Conservation (phyloP, 1,140 invertebrate species). For the Holotrichia oblita region DNA sequence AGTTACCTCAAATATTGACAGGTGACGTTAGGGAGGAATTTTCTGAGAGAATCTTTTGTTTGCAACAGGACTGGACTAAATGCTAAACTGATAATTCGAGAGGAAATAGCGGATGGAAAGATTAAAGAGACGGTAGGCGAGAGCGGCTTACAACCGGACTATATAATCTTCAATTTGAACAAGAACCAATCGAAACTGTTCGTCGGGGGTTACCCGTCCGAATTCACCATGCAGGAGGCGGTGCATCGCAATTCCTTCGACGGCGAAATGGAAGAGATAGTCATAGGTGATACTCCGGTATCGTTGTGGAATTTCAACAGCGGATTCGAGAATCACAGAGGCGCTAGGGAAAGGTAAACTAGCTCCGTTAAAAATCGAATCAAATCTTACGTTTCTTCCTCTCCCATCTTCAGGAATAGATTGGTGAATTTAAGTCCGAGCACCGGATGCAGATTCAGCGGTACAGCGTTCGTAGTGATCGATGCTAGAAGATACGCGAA, state of each 20-base stretch:
- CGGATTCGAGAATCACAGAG: slow-evolving; percentile 78
- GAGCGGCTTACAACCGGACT: slow-evolving; percentile 72
- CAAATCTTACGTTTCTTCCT: not conserved
- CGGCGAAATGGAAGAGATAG: slow-evolving; percentile 90
- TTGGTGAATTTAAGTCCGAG: slow-evolving; percentile 69
- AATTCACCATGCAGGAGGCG: slow-evolving; percentile 73
- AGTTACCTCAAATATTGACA: no score
- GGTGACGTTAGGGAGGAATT: no score
- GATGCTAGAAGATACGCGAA: slow-evolving; percentile 67
- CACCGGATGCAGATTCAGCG: slow-evolving; percentile 86
- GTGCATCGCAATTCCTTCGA: slow-evolving; percentile 81
- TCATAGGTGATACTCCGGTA: slow-evolving; percentile 87
- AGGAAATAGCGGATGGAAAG: slow-evolving; percentile 73
- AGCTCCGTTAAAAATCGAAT: not conserved
- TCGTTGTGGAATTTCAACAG: slow-evolving; percentile 94
- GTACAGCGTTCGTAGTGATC: slow-evolving; percentile 82
- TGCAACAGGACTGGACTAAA: slow-evolving; percentile 81
- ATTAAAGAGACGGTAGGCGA: slow-evolving; percentile 67
- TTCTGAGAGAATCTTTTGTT: not conserved
- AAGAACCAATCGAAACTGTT: slow-evolving; percentile 86
- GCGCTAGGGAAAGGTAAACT: slow-evolving; percentile 75
- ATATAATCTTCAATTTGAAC: slow-evolving; percentile 89
- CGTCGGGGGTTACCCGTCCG: slow-evolving; percentile 85
- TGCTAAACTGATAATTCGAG: slow-evolving; percentile 81
- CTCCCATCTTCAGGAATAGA: slow-evolving; percentile 65